These are phyloP conservation scores for Coremacera marginata DNA, from an alignment of 2,888 invertebrate species.

Conservation along the genomic window DNA sequence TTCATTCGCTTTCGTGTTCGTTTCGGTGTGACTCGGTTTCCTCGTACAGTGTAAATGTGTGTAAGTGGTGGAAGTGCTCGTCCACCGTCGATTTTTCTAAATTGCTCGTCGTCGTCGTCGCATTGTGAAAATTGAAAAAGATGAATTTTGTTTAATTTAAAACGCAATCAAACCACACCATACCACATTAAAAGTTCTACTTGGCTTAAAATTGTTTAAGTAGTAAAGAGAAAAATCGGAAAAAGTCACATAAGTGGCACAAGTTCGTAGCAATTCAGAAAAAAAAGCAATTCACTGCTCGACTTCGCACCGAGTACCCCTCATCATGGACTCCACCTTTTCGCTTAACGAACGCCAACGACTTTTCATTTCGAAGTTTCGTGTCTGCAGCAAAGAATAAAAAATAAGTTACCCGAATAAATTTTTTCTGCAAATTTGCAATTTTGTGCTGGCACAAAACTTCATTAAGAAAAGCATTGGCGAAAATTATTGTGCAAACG, in stretches of 20 bases:
- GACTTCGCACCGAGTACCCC: constrained; percentile 16
- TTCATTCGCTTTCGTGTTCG: constrained; percentile 34
- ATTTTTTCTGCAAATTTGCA: not conserved
- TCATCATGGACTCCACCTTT: not conserved
- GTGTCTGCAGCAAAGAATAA: not conserved
- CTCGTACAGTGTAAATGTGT: constrained; percentile 33
- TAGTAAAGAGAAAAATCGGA: not conserved
- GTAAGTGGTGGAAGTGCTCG: constrained; percentile 30
- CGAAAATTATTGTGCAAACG: not conserved
- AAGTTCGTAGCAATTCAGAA: constrained; percentile 12
- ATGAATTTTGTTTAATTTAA: not conserved
- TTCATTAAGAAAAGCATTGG: constrained; percentile 11
- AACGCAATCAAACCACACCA: not conserved
- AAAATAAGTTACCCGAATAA: not conserved
- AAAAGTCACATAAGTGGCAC: constrained; percentile 9
- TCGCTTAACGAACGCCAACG: constrained; percentile 26
- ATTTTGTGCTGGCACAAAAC: constrained; percentile 7
- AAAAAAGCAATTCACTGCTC: constrained; percentile 34
- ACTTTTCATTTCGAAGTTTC: constrained; percentile 35
- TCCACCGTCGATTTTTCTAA: constrained; percentile 35
- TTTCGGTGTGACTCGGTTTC: constrained; percentile 35
- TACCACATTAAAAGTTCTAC: not conserved
- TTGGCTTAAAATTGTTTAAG: not conserved
- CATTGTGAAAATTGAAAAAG: constrained; percentile 25
- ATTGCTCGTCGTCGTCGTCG: constrained; percentile 26